Conservation (phyloP, 2,888 invertebrate genomes). For the Ophion slaviceki region DNA sequence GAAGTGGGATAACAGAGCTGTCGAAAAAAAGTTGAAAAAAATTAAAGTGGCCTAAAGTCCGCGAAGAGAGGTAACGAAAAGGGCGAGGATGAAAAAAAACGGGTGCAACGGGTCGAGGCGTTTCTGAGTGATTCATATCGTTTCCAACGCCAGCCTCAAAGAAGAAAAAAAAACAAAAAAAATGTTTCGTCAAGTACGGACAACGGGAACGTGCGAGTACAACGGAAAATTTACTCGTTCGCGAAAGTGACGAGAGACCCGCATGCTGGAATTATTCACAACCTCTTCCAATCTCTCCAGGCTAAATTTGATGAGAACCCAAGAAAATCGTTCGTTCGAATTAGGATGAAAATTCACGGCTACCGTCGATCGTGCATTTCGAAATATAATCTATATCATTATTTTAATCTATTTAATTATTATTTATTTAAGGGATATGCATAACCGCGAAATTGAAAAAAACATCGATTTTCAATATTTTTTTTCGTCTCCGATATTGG, state of each 20-base stretch:
- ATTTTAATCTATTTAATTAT: not conserved
- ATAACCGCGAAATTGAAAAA: not conserved
- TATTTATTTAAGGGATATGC: too few relatives aligned
- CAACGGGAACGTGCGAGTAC: constrained; percentile 7
- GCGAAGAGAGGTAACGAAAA: constrained; percentile 11
- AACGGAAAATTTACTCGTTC: constrained; percentile 12
- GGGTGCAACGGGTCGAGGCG: not conserved
- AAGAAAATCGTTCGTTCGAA: not conserved
- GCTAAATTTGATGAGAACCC: not conserved
- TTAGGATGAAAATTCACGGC: not conserved
- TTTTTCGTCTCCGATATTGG: too few relatives aligned
- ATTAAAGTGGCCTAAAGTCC: constrained; percentile 33
- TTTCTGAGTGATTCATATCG: constrained; percentile 2
- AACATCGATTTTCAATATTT: not conserved
- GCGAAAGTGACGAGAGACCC: constrained; percentile 1
- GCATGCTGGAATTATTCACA: not conserved
- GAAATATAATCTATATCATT: not conserved
- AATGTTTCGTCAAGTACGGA: not conserved
- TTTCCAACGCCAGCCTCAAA: not conserved
- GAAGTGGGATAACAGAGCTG: constrained; percentile 40
- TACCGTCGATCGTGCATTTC: not conserved
- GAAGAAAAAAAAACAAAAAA: constrained; percentile 7
- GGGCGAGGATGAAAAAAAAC: not conserved
- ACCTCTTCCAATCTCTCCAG: not conserved
- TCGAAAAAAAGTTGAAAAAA: constrained; percentile 11